Evolutionary conservation across 2,113 vertebrate genomes (phyloP).

Genomic region (Scopus umbretta): DNA sequence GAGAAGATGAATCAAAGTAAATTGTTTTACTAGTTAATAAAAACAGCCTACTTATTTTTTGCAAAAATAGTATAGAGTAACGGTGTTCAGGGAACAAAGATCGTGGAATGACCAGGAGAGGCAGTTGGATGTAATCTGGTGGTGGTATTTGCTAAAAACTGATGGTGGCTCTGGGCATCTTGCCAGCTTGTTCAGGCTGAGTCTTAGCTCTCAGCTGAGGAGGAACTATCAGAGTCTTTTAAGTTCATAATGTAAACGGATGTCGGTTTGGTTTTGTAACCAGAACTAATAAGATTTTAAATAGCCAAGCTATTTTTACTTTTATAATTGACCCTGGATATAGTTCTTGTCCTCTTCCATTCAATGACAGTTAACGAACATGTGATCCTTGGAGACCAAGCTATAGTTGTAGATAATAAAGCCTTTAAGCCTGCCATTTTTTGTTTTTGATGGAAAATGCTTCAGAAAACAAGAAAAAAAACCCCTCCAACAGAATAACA

Average conservation of each 20-base stretch:
- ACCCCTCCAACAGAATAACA: fast-evolving
- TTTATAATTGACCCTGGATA: background rate
- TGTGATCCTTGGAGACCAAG: background rate
- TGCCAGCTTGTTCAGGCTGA: background rate
- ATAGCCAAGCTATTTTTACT: constrained; percentile 20
- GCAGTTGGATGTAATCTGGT: background rate
- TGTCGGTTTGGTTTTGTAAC: constrained; percentile 8
- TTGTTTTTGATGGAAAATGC: background rate
- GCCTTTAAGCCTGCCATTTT: background rate
- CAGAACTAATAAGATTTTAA: background rate
- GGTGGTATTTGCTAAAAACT: background rate
- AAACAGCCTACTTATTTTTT: background rate
- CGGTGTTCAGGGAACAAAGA: background rate
- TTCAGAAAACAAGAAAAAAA: background rate
- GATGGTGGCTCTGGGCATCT: background rate
- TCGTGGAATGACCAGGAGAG: background rate
- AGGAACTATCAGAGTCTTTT: background rate
- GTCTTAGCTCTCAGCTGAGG: background rate
- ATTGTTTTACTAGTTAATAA: background rate
- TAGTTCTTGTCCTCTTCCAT: background rate
- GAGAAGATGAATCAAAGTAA: constrained; percentile 3
- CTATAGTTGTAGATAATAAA: background rate
- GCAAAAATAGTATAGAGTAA: background rate
- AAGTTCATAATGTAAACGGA: background rate
- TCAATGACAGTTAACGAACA: background rate